Percentiles rank a stretch among this genome's conserved stretches.
Evolutionary conservation across 2,797 vertebrate species (phyloP).

Genomic region (Anas georgica): DNA sequence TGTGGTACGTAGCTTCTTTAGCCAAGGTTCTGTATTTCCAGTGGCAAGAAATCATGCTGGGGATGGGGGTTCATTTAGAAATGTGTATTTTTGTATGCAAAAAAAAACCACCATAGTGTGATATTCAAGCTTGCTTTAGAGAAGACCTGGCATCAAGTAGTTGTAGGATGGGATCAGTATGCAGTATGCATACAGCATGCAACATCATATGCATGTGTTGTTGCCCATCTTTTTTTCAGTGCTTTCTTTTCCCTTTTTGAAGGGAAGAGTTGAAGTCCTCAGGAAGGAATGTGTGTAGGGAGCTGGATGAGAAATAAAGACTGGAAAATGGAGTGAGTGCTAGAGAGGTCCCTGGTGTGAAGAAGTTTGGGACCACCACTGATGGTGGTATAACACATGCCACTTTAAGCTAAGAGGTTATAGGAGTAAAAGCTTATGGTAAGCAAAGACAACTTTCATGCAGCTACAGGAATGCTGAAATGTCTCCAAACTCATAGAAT

Average conservation of each 20-base stretch:
- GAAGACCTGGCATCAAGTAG: neutral
- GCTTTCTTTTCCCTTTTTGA: neutral
- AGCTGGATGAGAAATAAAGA: neutral
- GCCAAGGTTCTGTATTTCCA: neutral
- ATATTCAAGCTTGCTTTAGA: neutral
- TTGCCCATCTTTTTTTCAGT: neutral
- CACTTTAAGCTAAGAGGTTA: neutral
- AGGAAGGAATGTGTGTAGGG: neutral
- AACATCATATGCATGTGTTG: neutral
- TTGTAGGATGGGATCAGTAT: neutral
- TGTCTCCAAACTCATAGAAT: neutral
- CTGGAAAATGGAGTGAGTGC: neutral
- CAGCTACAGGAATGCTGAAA: neutral
- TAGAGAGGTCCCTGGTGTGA: neutral
- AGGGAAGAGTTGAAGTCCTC: neutral
- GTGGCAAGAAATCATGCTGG: neutral
- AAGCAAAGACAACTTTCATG: neutral
- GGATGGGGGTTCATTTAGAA: neutral
- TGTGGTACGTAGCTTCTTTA: neutral
- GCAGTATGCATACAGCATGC: neutral
- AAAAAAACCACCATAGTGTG: too few relatives aligned
- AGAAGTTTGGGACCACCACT: neutral
- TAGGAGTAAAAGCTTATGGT: neutral
- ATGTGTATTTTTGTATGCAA: neutral
- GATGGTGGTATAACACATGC: rapidly evolving